Conservation (phyloP, 2,797 vertebrate genomes). For the Rhabdomys pumilio region DNA sequence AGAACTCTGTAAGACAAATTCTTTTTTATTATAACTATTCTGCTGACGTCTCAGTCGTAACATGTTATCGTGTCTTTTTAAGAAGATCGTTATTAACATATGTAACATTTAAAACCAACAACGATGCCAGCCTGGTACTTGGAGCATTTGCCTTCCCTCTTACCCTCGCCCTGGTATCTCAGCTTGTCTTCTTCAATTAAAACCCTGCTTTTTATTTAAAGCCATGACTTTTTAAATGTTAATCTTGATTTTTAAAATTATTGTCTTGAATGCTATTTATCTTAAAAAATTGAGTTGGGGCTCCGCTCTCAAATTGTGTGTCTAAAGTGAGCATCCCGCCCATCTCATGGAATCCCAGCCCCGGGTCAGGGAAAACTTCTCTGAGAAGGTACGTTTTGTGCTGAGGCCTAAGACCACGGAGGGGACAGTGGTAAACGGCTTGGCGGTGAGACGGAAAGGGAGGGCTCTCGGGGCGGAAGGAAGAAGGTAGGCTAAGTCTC, state of each 20-base stretch:
- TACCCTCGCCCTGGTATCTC: neutral
- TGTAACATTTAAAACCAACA: neutral
- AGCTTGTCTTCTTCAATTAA: neutral
- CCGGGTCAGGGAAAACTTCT: constrained; percentile 16
- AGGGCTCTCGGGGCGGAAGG: neutral
- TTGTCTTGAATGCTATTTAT: neutral
- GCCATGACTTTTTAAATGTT: neutral
- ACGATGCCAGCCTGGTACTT: neutral
- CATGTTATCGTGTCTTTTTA: neutral
- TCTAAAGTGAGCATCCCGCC: neutral
- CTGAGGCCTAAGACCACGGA: neutral
- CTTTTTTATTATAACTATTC: neutral
- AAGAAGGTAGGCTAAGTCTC: neutral
- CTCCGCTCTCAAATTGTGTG: neutral
- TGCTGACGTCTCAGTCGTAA: neutral
- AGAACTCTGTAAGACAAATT: neutral
- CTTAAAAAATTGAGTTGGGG: neutral
- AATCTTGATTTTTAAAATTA: constrained; percentile 32
- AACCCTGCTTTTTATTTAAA: neutral
- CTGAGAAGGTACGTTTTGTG: neutral
- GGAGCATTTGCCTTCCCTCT: neutral
- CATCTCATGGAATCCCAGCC: neutral
- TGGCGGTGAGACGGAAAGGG: neutral
- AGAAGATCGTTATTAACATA: constrained; percentile 9
- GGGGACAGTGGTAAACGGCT: neutral